These are phyloP conservation scores for Toxonevra muliebris DNA, from an alignment of 2,888 invertebrate species.

Conservation along the genomic window DNA sequence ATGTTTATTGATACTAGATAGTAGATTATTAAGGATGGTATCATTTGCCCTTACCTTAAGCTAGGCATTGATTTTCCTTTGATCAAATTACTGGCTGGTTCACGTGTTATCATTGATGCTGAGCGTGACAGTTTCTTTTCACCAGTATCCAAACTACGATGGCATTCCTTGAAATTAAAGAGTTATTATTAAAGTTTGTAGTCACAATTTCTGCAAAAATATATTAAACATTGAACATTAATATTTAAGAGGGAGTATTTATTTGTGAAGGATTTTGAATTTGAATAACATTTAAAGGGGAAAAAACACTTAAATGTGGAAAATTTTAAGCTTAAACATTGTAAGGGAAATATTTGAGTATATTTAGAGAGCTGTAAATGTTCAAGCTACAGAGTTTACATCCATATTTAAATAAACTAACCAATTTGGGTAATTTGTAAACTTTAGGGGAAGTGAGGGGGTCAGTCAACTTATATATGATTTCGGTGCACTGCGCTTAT, in stretches of 20 bases:
- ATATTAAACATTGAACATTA: neutral
- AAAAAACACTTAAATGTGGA: slow-evolving; percentile 3
- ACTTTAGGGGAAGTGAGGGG: neutral
- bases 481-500: slow-evolving; percentile 11
- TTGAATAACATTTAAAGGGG: too few relatives aligned
- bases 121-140: slow-evolving; percentile 80
- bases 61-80: slow-evolving; percentile 98
- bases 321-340: neutral
- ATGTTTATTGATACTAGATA: too few relatives aligned
- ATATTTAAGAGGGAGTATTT: neutral
- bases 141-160: slow-evolving; percentile 82
- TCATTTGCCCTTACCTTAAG: slow-evolving; percentile 73
- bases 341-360: neutral
- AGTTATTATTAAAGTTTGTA: neutral
- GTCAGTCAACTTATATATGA: neutral
- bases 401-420: too few relatives aligned
- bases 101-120: slow-evolving; percentile 74
- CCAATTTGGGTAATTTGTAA: too few relatives aligned
- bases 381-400: too few relatives aligned
- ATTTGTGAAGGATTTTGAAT: neutral
- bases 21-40: too few relatives aligned
- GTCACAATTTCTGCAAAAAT: neutral
- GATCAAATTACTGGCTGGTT: slow-evolving; percentile 76
- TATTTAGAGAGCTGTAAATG: too few relatives aligned
- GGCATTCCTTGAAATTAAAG: slow-evolving; percentile 72